Base-by-base conservation (phyloP, 2,888 invertebrate genomes). In the Omphaloscelis lunosa region DNA sequence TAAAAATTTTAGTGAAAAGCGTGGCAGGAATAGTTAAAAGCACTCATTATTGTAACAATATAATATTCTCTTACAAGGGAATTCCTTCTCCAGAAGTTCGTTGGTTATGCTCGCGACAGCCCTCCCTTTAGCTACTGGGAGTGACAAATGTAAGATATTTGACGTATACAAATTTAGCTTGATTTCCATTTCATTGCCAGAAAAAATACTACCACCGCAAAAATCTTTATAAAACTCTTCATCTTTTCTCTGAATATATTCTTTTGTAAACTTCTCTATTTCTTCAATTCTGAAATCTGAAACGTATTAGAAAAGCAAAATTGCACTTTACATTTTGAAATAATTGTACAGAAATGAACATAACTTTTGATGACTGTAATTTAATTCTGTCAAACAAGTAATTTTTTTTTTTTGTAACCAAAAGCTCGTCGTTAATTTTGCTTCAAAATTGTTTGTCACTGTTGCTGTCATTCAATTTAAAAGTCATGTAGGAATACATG, bases 181-280 rank as follows among this genome's bases (percentile, higher is more conserved):
- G 8, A 59, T 29, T 1, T 29, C 7, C 27, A 27, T 27, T 58
- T 58, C 58, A 27, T 27, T 3, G 1, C 34, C 34, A 34, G 27
- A 1, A 0, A 0, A 4, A 4, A n/a, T 27, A 58, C 34, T 34
- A 34, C 34, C 5, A 34, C 34, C 5, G 34, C 3, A 34, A 34
- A 34, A 34, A 4, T 34, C 34, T 34, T 15, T 6, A 58, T 27
- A 15, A 58, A 1, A 8, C 8, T 58, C 27, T 17, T 58, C 15
- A 7, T 2, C 27, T 27, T 1, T 7, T 1, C 7, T 27, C 15
- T 0, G 7, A 51, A 17, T 0, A 20, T 20, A 0, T 6, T 20
- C 6, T 8, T 0, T 2, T 1, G 1, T 9, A 4, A 0, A 4
- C 0, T 23, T 23, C 3, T 0, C 0, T 1, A 15, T 1, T 15